Base-by-base conservation (phyloP, 2,888 invertebrate genomes). In the Carterocephalus palaemon region DNA sequence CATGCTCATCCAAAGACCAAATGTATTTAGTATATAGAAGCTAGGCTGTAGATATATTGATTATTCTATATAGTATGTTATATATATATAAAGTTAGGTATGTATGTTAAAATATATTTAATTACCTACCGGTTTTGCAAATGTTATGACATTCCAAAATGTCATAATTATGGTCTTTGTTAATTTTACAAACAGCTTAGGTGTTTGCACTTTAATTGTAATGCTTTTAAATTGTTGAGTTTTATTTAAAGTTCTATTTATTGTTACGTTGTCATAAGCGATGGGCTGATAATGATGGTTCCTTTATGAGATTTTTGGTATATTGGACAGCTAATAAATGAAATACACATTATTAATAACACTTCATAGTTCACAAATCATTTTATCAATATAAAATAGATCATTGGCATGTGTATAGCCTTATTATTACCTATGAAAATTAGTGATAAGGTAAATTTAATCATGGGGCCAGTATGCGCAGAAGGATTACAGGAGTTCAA, bases 1-100 rank as follows among this genome's bases (percentile, higher is more conserved):
- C 78, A 82, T 72, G 83, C 82, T 83, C 84, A 84, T 80, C 84
- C 83, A 84, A 85, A 86, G 85, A 86, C 85, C 85, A 85, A 84
- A 81, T 81, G 77, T 81, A 74, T 75, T 75, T 83, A 84, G 79
- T 70, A 67, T 82, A 83, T 70, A 68, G 56, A 77, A 64, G 75
- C 77, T 85, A 85, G 80, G 67, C 63, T 72, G 65, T 84, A 82
- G 79, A 67, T 70, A 49, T 51, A 72, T 70, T 71, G 62, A 75
- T 73, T 72, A 54, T 48, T 52, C 64, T 69, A 51, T 56, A 57
- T 74, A 71, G 67, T 74, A 75, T 72, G 73, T 70, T 64, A 70
- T 62, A 69, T 75, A 69, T 62, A 69, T 75, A 70, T 67, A 64
- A 61, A 51, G 59, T 62, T 56, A 57, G 72, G 70, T 68, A 61